A percentile compares a stretch with the other conserved stretches of the same genome.
These are phyloP conservation scores for Megalonaias nervosa DNA, from an alignment of 1,140 invertebrate species.

Conservation along the genomic window DNA sequence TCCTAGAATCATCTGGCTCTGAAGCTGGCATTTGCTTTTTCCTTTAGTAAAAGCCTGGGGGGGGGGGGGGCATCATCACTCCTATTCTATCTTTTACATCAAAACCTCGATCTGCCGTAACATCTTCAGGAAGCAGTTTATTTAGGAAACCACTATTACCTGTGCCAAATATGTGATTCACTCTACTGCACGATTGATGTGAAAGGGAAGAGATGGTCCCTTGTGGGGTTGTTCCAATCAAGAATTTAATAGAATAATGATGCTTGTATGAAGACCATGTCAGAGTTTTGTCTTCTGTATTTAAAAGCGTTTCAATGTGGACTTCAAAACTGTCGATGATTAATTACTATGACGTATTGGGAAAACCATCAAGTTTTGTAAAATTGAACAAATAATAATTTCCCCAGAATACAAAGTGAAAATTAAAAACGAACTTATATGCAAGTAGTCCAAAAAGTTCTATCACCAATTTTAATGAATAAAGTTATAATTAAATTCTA, in stretches of 20 bases:
- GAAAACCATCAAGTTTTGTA: no score
- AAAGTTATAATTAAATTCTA: no score
- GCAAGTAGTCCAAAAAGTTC: no score
- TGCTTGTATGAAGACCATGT: conserved; percentile 28
- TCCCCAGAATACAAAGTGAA: no score
- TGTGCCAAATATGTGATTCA: conserved; percentile 22
- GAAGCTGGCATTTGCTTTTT: conserved; percentile 10
- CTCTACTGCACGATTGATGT: conserved; percentile 15
- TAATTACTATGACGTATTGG: no score
- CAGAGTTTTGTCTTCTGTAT: conserved; percentile 2
- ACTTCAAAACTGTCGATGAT: conserved; percentile 24
- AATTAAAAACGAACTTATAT: no score
- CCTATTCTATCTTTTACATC: conserved; percentile 5
- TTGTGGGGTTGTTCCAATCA: conserved; percentile 24
- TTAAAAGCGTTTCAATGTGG: conserved; percentile 14
- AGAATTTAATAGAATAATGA: conserved; percentile 7
- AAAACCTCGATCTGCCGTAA: conserved; percentile 26
- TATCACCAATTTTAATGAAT: no score
- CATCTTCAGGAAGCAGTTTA: conserved; percentile 11
- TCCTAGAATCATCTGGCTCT: conserved; percentile 2
- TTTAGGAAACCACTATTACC: neutral
- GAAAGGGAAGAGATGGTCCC: conserved; percentile 10
- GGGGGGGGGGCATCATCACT: conserved; percentile 1
- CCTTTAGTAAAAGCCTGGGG: conserved; percentile 23
- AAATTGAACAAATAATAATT: no score